A percentile compares a stretch with the other conserved stretches of the same genome.
Evolutionary conservation across 2,113 vertebrate species (phyloP).

Genomic region (Hassar affinis): DNA sequence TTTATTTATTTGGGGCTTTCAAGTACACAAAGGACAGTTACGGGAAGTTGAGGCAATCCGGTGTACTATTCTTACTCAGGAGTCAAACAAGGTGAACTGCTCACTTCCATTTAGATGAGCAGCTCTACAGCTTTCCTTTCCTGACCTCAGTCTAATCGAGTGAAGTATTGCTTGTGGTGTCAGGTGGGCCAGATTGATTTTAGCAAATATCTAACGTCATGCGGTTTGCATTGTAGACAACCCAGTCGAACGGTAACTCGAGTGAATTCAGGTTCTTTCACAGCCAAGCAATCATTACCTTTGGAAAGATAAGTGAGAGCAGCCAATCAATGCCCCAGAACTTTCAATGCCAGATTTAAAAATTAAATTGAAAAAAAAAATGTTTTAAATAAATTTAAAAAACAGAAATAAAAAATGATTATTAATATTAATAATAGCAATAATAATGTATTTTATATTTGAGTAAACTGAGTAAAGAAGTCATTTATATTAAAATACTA

Average conservation of each 20-base stretch:
- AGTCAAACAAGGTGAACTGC: conserved; percentile 8
- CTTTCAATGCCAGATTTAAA: not conserved
- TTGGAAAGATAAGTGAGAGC: not conserved
- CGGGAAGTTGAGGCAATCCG: conserved; percentile 1
- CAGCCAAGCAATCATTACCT: not conserved
- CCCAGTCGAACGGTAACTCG: not conserved
- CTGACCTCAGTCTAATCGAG: not conserved
- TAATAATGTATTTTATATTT: too few relatives aligned
- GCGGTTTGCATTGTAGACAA: not conserved
- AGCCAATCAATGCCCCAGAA: not conserved
- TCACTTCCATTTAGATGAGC: not conserved
- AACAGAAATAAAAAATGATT: too few relatives aligned
- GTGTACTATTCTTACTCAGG: not conserved
- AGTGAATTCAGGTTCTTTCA: not conserved
- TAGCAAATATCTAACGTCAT: not conserved
- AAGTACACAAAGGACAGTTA: conserved; percentile 29
- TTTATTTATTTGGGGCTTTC: not conserved
- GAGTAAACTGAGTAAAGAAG: too few relatives aligned
- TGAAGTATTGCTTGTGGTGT: conserved; percentile 5
- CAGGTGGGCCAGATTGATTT: not conserved
- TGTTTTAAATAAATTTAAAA: too few relatives aligned
- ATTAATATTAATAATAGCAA: too few relatives aligned
- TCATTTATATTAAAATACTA: too few relatives aligned
- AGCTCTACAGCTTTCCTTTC: not conserved
- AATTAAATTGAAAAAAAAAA: not conserved